Evolutionary conservation across 2,888 invertebrate genomes (phyloP).

Genomic region (Anarsia innoxiella): DNA sequence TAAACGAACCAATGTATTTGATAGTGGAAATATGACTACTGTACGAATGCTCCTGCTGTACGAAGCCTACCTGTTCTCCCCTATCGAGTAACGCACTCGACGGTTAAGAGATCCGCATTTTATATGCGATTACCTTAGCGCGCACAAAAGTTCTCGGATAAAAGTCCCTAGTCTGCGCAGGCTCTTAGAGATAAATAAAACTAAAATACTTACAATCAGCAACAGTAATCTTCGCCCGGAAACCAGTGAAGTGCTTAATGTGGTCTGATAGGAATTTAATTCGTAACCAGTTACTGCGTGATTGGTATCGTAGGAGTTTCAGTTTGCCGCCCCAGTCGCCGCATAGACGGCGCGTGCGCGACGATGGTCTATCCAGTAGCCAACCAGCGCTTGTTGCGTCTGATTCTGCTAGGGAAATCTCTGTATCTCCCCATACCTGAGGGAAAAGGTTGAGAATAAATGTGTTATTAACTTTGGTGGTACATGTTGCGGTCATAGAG

Average conservation of each 20-base stretch:
- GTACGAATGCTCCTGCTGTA: too few relatives aligned
- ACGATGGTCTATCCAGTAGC: constrained; percentile 39
- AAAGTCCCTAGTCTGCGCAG: too few relatives aligned
- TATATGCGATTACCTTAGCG: too few relatives aligned
- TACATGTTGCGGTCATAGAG: too few relatives aligned
- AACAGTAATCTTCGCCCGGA: constrained; percentile 81
- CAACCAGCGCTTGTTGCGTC: constrained; percentile 59
- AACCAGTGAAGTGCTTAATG: constrained; percentile 84
- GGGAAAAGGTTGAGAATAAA: not conserved
- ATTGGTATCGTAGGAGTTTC: constrained; percentile 81
- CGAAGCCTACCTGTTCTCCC: too few relatives aligned
- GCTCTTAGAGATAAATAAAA: too few relatives aligned
- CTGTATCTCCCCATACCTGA: constrained; percentile 62
- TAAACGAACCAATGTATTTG: too few relatives aligned
- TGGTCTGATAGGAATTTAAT: constrained; percentile 85
- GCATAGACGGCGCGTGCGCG: constrained; percentile 74
- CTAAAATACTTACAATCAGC: constrained; percentile 80
- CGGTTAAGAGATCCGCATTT: too few relatives aligned
- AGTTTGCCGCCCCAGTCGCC: constrained; percentile 88
- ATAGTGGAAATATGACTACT: too few relatives aligned
- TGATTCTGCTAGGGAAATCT: constrained; percentile 48
- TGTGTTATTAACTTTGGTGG: too few relatives aligned
- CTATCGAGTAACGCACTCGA: too few relatives aligned
- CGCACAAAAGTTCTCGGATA: too few relatives aligned
- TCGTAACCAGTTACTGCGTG: constrained; percentile 76